Evolutionary conservation across 2,888 invertebrate genomes (phyloP).

Genomic region (Callyntrura sp.): DNA sequence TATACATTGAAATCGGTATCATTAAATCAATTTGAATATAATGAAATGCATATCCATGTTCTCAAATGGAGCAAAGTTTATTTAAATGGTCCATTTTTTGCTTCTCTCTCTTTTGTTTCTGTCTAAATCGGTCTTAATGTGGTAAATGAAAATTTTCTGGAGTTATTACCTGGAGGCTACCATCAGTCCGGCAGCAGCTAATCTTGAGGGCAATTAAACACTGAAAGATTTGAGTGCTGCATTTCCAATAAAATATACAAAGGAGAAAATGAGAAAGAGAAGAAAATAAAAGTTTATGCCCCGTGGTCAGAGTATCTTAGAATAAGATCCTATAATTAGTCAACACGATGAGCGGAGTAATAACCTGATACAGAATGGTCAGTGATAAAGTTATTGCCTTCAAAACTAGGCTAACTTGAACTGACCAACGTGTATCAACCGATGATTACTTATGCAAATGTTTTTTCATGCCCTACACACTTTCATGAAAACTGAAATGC

Average conservation of each 20-base stretch:
- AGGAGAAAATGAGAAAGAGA: not conserved
- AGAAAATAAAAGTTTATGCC: conserved; percentile 45
- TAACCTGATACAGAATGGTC: conserved; percentile 49
- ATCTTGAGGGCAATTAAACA: conserved; percentile 74
- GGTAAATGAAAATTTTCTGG: conserved; percentile 31
- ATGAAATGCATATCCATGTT: conserved; percentile 61
- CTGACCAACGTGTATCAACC: conserved; percentile 65
- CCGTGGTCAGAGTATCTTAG: conserved; percentile 55
- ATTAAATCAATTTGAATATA: conserved; percentile 70
- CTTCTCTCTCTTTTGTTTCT: not conserved
- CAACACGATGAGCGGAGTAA: conserved; percentile 62
- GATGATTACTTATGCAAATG: conserved; percentile 73
- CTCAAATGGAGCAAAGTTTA: conserved; percentile 46
- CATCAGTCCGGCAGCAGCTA: conserved; percentile 61
- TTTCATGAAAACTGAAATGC: not conserved
- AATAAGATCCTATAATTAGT: conserved; percentile 69
- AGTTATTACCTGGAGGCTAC: conserved; percentile 44
- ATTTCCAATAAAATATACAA: conserved; percentile 22
- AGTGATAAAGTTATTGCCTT: conserved; percentile 73
- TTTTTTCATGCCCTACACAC: not conserved
- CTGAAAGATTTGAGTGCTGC: conserved; percentile 54
- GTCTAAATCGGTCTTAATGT: no score
- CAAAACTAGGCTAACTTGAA: conserved; percentile 52
- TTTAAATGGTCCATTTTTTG: conserved; percentile 46
- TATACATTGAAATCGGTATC: conserved; percentile 49